Base-by-base conservation (phyloP, 2,888 invertebrate species). In the Lasioglossum pauxillum region DNA sequence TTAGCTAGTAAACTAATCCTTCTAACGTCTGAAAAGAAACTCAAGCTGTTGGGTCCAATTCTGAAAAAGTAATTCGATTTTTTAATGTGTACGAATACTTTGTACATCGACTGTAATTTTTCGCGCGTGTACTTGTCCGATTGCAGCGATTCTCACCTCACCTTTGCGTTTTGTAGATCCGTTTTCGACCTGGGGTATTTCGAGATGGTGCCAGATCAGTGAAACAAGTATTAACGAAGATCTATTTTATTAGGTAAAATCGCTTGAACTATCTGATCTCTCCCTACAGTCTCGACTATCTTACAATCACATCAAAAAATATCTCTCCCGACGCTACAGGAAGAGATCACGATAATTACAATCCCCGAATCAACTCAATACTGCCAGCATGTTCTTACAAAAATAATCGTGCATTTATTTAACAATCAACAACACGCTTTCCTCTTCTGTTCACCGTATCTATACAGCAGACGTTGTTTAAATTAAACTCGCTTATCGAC, bases 161-260 rank as follows among this genome's bases (percentile, higher is more conserved):
- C 72, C 31, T 73, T 73, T 76, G 73, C 75, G 41, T 80, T 81
- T 78, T 81, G 38, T 88, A 90, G 86, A 82, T 84, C 53, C 41
- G 19, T 35, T 35, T 10, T n/a, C 64, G 71, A 71, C 57, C 16
- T 35, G 77, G 84, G 79, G 23, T 57, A 19, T 53, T 77, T 71
- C n/a, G 38, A 67, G n/a, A 35, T 64, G 60, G 27, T 35, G 19
- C 82, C 82, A 3, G 86, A 82, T 27, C 60, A 71, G 16, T 86
- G 76, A 53, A 49, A 35, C 64, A 23, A 46, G n/a, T 35, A n/a
- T 27, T 8, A 49, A 44, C n/a, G 23, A 79, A 46, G 77, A 75
- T 64, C 64, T 46, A 46, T 5, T 57, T 16, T n/a, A 64, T 31
- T 46, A 80, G 80, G 79, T 82, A 84, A 80, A 60, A 53, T 60